Base-by-base conservation (phyloP, 1,140 invertebrate species). In the Hyles vespertilio region DNA sequence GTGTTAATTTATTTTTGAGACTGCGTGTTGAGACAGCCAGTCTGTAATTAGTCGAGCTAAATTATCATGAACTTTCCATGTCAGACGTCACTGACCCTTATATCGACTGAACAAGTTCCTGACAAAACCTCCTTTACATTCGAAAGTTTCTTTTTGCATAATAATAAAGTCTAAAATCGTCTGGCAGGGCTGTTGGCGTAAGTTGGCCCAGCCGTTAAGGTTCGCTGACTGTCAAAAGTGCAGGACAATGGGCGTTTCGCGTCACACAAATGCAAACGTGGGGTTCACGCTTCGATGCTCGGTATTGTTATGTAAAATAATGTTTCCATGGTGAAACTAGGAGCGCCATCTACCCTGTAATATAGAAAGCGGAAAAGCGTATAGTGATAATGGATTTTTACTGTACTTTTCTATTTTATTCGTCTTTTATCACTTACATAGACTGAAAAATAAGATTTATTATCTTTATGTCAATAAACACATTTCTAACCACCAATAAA, bases 241-340 rank as follows among this genome's bases (percentile, higher is more conserved):
- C 58, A 54, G 62, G 59, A 69, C 66, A 69, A 69, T 65, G 56
- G 52, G 65, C 51, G 44, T 54, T 59, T 67, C 50, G 58, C 61
- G 65, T 63, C 65, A 65, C 58, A 58, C 54, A 45, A 11, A 53
- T 61, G 63, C 59, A 61, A 61, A 51, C 33, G 59, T 54, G 56
- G 59, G 40, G 59, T 65, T 60, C 54, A 22, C 49, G 63, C 55
- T 40, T 51, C 52, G 59, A 8, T 65, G 63, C 58, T 47, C 53
- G 40, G 36, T 22, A 59, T 57, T 58, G 52, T 63, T 52, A 63
- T 56, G 61, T 54, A 57, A 63, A 63, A 22, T 62, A 53, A 54
- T 34, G 45, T 50, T 54, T n/a, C 44, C 40, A 56, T 46, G 32
- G 32, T 8, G 3, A 45, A 11, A 32, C 22, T 52, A 40, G 36